phyloP scores from a whole-genome alignment of 2,113 vertebrate species.

The Hoplias malabaricus region DNA sequence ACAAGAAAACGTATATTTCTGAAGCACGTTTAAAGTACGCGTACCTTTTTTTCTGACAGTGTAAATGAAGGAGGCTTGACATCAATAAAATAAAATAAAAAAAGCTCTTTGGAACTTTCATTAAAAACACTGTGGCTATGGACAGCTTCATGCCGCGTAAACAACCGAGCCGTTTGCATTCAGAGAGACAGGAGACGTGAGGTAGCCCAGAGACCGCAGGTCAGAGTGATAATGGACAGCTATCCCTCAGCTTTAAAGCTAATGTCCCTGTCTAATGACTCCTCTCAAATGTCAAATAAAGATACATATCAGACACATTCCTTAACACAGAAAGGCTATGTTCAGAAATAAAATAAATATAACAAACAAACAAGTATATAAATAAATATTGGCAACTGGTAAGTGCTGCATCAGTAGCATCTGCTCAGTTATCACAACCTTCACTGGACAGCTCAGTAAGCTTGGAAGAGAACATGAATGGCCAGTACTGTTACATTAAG shows the following conservation, averaged over 20 bases:
- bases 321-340: no score
- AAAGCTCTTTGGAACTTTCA: not conserved
- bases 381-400: not conserved
- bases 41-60: no score
- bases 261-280: not conserved
- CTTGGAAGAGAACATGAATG: no score
- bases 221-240: constrained; percentile 16
- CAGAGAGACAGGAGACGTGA: constrained; percentile 7
- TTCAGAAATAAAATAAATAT: no score
- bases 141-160: not conserved
- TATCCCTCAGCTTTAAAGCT: constrained; percentile 21
- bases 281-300: not conserved
- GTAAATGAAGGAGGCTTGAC: not conserved
- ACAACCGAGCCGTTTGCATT: not conserved
- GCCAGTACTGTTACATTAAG: no score
- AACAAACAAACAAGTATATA: not conserved
- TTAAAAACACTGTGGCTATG: not conserved
- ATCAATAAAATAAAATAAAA: not conserved
- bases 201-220: not conserved
- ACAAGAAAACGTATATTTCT: no score
- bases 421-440: no score
- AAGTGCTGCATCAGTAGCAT: no score
- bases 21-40: no score
- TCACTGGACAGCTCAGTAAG: no score
- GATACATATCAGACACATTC: not conserved